These are phyloP conservation scores for Cephalopachus bancanus DNA, from an alignment of 2,797 vertebrate genomes.

Conservation along the genomic window DNA sequence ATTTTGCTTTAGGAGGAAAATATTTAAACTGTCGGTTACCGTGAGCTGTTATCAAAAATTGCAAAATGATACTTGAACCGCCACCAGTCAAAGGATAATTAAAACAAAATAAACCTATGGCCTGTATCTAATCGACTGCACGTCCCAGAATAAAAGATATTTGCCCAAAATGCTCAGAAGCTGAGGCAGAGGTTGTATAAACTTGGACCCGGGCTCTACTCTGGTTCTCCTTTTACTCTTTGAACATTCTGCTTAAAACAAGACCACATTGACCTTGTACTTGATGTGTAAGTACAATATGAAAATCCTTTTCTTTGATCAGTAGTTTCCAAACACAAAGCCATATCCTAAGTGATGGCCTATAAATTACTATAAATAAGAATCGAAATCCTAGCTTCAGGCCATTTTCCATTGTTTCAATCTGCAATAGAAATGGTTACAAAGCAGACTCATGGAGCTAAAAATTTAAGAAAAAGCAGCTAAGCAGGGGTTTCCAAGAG, in stretches of 20 bases:
- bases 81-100: constrained; percentile 31
- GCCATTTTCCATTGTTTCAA: constrained; percentile 84
- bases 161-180: constrained; percentile 27
- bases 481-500: constrained; percentile 59
- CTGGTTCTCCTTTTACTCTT: constrained; percentile 38
- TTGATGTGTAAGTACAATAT: background rate
- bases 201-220: constrained; percentile 47
- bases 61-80: constrained; percentile 27
- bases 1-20: constrained; percentile 58
- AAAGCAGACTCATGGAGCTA: constrained; percentile 62
- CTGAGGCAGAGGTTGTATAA: constrained; percentile 20
- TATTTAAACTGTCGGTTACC: constrained; percentile 48
- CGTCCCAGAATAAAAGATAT: constrained; percentile 7
- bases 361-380: constrained; percentile 58
- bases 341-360: constrained; percentile 18
- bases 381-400: constrained; percentile 75
- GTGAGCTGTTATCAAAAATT: constrained; percentile 59
- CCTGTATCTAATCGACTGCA: background rate
- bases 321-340: constrained; percentile 70
- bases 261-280: constrained; percentile 75
- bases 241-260: constrained; percentile 22
- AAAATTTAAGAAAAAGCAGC: constrained; percentile 57
- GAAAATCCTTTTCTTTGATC: constrained; percentile 57
- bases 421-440: constrained; percentile 77
- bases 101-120: constrained; percentile 58